These are phyloP conservation scores for Trichoplusia ni DNA, from an alignment of 1,140 invertebrate genomes.

Conservation along the genomic window DNA sequence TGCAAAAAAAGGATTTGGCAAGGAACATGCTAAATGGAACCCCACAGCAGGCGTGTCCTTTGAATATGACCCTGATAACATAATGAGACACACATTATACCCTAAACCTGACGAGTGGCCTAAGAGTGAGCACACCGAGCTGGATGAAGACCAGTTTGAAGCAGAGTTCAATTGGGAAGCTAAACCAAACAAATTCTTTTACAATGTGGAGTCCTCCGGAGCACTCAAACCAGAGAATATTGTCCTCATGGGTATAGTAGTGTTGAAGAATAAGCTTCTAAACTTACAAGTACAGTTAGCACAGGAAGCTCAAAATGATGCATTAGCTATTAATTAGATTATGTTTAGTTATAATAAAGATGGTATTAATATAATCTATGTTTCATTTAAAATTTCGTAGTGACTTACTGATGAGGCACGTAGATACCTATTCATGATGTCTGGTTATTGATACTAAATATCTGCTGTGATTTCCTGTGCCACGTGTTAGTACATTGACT, in stretches of 20 bases:
- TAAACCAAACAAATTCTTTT: slow-evolving; percentile 98
- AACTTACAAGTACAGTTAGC: slow-evolving; percentile 96
- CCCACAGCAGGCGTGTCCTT: slow-evolving; percentile 98
- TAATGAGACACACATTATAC: slow-evolving; percentile 96
- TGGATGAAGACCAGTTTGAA: slow-evolving; percentile 97
- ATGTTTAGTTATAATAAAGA: too few species aligned
- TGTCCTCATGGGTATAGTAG: slow-evolving; percentile 95
- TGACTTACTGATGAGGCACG: too few species aligned
- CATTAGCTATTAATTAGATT: slow-evolving; percentile 85
- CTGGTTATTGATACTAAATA: too few species aligned
- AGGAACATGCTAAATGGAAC: slow-evolving; percentile 99
- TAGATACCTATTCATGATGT: too few species aligned
- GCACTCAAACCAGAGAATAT: slow-evolving; percentile 98
- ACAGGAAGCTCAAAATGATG: slow-evolving; percentile 93
- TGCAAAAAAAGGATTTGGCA: slow-evolving; percentile 98
- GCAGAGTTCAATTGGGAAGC: slow-evolving; percentile 96
- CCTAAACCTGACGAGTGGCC: slow-evolving; percentile 99
- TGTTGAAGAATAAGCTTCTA: slow-evolving; percentile 97
- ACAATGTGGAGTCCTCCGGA: slow-evolving; percentile 97
- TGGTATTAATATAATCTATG: too few species aligned
- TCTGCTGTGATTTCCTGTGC: too few species aligned
- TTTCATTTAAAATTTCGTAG: too few species aligned
- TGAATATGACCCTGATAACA: slow-evolving; percentile 99
- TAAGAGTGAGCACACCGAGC: slow-evolving; percentile 97
- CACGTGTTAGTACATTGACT: too few species aligned